Base-by-base conservation (phyloP, 2,797 vertebrate species). In the Falco naumanni region DNA sequence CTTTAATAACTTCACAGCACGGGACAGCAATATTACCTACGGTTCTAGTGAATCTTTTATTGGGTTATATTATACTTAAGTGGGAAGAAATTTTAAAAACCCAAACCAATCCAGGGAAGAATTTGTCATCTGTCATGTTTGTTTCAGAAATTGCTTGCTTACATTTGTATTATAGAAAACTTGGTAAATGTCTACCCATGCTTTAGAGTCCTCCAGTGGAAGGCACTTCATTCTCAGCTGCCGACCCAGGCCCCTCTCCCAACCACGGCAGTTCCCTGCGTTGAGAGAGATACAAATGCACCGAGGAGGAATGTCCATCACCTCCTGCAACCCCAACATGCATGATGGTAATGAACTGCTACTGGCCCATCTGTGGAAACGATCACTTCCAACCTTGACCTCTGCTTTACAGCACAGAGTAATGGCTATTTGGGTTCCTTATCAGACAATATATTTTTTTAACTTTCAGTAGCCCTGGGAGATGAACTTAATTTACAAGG, bases 401-500 rank as follows among this genome's bases (percentile, higher is more conserved):
- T 85, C 53, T 26, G 9, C 82, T 53, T 57, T 24, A 31, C 56
- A 57, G 81, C 70, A 63, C 63, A 54, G 82, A 88, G 78, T 12
- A 29, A 37, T 21, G 84, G 66, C 77, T 60, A 48, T 3, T n/a
- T 16, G 43, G 61, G 29, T 48, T 74, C 34, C 64, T 41, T 57
- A 94, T 37, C 74, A 81, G 51, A 43, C 53, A n/a, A 41, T 17
- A 37, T 57, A 7, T 54, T 37, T 60, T 28, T 75, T 31, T 4
- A n/a, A 82, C 41, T 86, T 81, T 72, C 29, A 8, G 50, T 64
- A 84, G 65, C 89, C 64, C 74, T 68, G 56, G 70, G 79, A 96
- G 84, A 65, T 34, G 59, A 92, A 94, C 69, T 93, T 80, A 60
- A 93, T 96, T 95, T 81, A 63, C 76, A 71, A 43, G 51, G 80